phyloP scores from a whole-genome alignment of 1,140 invertebrate genomes.

The Lordiphosa clarofinis region DNA sequence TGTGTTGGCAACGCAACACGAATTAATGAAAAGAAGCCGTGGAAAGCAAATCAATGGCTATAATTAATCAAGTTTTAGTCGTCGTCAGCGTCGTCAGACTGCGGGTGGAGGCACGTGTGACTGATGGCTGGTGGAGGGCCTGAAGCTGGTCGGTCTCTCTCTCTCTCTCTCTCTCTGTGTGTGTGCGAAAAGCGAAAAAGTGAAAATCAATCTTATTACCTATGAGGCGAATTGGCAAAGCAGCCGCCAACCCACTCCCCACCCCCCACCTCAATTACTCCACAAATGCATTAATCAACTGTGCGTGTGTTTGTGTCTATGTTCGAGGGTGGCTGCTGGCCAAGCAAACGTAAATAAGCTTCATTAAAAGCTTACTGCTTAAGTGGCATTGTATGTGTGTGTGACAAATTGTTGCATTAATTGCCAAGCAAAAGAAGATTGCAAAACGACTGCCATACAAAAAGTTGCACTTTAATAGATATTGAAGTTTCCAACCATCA shows the following conservation, averaged over 20 bases:
- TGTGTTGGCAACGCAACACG: constrained; percentile 42
- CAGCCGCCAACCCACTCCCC: constrained; percentile 1
- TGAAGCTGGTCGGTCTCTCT: neutral
- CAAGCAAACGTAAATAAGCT: constrained; percentile 54
- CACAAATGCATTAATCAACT: constrained; percentile 38
- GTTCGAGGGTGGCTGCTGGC: constrained; percentile 2
- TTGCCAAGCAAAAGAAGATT: constrained; percentile 8
- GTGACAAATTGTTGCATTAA: constrained; percentile 34
- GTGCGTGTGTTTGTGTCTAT: neutral
- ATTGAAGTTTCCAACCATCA: no score
- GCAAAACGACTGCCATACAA: constrained; percentile 1
- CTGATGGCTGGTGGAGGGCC: constrained; percentile 32
- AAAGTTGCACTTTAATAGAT: constrained; percentile 1
- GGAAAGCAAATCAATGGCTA: constrained; percentile 75
- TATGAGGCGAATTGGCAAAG: constrained; percentile 56
- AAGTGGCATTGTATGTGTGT: constrained; percentile 20
- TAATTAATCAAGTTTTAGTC: constrained; percentile 76
- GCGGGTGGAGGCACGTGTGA: constrained; percentile 45
- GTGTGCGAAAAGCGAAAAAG: constrained; percentile 50
- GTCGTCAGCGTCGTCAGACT: constrained; percentile 1
- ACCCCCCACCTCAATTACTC: neutral
- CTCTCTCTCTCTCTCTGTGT: no score
- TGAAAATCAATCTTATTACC: constrained; percentile 77
- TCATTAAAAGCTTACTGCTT: constrained; percentile 66
- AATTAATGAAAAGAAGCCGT: constrained; percentile 72